Percentiles rank a stretch among this genome's conserved stretches.
Conservation (phyloP, 2,888 invertebrate species). For the Parnassius mnemosyne region DNA sequence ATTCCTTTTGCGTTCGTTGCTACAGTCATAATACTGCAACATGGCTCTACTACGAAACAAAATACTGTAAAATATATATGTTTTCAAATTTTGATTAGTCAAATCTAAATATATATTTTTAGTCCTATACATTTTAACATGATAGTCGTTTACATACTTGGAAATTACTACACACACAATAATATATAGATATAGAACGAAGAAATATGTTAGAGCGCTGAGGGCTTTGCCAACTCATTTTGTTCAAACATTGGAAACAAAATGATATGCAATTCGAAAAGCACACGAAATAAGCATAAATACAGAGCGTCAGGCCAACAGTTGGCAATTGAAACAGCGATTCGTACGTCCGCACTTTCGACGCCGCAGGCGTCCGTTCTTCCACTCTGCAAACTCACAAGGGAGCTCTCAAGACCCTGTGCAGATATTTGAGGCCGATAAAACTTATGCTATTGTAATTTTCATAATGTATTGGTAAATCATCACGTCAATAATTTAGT, state of each 20-base stretch:
- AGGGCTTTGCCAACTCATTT: constrained; percentile 4
- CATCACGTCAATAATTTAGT: background rate
- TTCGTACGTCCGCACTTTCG: constrained; percentile 53
- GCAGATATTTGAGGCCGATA: constrained; percentile 12
- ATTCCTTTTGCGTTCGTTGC: no score
- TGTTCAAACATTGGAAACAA: constrained; percentile 18
- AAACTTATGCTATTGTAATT: constrained; percentile 19
- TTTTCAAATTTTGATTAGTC: no score
- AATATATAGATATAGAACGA: no score
- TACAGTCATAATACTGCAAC: no score
- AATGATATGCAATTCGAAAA: constrained; percentile 23
- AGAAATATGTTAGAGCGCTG: background rate
- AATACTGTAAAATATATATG: no score
- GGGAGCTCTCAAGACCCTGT: constrained; percentile 6
- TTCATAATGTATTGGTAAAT: constrained; percentile 7
- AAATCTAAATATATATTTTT: no score
- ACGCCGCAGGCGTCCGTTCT: constrained; percentile 38
- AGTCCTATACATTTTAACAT: no score
- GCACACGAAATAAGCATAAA: constrained; percentile 24
- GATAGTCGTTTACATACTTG: no score
- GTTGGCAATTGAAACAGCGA: constrained; percentile 50
- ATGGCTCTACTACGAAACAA: no score
- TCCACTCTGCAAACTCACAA: constrained; percentile 5
- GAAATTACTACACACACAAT: no score
- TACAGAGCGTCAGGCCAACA: constrained; percentile 32